A percentile compares a stretch with the other conserved stretches of the same genome.
phyloP scores from a whole-genome alignment of 2,888 invertebrate species.

The Chesias legatella region DNA sequence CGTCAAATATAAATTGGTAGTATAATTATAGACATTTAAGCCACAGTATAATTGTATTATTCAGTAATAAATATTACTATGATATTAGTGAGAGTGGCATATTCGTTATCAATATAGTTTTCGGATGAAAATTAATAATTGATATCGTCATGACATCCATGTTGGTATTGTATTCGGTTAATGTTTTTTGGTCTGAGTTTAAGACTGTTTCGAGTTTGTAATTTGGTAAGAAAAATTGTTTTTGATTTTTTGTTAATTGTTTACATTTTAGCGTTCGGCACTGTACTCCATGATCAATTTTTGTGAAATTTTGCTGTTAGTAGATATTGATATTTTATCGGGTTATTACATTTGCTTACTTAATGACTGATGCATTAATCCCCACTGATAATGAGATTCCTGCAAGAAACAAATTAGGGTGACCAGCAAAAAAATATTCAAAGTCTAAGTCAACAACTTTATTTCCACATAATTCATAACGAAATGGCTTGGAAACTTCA shows the following conservation, averaged over 20 bases:
- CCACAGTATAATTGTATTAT: conserved; percentile 10
- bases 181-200: conserved; percentile 27
- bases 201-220: conserved; percentile 48
- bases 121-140: conserved; percentile 65
- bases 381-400: too few species aligned
- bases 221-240: conserved; percentile 38
- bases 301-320: neutral
- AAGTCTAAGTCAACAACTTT: too few species aligned
- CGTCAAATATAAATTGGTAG: too few species aligned
- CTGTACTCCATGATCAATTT: neutral
- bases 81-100: conserved; percentile 18
- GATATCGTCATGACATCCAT: conserved; percentile 36
- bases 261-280: neutral
- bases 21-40: too few species aligned
- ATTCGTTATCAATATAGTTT: conserved; percentile 58
- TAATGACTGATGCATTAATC: too few species aligned
- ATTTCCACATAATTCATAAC: too few species aligned
- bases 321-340: too few species aligned
- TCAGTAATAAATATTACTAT: conserved; percentile 12
- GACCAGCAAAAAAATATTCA: too few species aligned
- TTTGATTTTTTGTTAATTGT: conserved; percentile 9
- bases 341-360: too few species aligned
- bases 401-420: too few species aligned
- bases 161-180: conserved; percentile 30
- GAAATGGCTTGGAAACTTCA: too few species aligned